Evolutionary conservation across 2,797 vertebrate species (phyloP).

Genomic region (Apogon talboti): DNA sequence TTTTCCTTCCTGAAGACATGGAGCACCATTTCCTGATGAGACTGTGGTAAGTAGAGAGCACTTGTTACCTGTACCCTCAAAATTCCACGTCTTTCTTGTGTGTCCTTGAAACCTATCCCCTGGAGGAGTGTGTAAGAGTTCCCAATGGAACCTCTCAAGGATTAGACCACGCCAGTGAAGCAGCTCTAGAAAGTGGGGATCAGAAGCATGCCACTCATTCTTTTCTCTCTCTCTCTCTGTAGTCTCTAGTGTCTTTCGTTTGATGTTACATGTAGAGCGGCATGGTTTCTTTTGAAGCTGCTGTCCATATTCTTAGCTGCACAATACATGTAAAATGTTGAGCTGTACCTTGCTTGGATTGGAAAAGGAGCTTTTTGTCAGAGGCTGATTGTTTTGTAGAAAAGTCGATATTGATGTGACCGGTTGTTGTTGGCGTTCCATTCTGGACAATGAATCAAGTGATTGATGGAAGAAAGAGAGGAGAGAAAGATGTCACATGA

Average conservation of each 20-base stretch:
- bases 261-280: slow-evolving; percentile 36
- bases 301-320: slow-evolving; percentile 6
- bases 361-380: slow-evolving; percentile 1
- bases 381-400: background rate
- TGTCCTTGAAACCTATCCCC: slow-evolving; percentile 70
- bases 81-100: slow-evolving; percentile 54
- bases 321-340: slow-evolving; percentile 3
- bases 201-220: slow-evolving; percentile 46
- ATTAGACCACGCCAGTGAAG: slow-evolving; percentile 67
- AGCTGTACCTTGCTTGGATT: background rate
- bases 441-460: slow-evolving; percentile 19
- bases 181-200: slow-evolving; percentile 60
- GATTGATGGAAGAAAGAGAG: slow-evolving; percentile 21
- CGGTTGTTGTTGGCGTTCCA: background rate
- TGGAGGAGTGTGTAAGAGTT: slow-evolving; percentile 41
- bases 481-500: slow-evolving; percentile 47
- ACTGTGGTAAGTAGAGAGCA: slow-evolving; percentile 71
- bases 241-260: slow-evolving; percentile 24
- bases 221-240: slow-evolving; percentile 26
- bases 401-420: background rate
- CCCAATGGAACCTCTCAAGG: slow-evolving; percentile 62
- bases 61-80: slow-evolving; percentile 55
- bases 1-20: slow-evolving; percentile 71
- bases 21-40: slow-evolving; percentile 76
- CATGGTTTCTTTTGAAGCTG: slow-evolving; percentile 43